Conservation (phyloP, 2,113 vertebrate genomes). For the Heterochromis multidens region DNA sequence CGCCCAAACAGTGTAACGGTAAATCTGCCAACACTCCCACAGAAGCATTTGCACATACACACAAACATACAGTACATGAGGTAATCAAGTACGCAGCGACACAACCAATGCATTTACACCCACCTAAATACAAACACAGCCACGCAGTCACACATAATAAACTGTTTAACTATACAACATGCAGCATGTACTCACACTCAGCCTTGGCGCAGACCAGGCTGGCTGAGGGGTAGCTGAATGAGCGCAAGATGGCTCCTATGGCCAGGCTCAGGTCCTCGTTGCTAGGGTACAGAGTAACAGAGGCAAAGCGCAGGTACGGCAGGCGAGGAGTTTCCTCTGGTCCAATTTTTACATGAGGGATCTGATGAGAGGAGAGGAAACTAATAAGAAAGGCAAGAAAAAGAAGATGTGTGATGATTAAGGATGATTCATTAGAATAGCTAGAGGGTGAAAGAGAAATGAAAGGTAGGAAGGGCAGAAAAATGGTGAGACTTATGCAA, state of each 20-base stretch:
- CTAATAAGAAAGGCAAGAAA: neutral
- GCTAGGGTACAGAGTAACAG: constrained; percentile 91
- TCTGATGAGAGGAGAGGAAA: constrained; percentile 63
- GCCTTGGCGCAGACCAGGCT: constrained; percentile 93
- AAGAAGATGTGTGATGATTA: neutral
- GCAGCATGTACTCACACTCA: constrained; percentile 82
- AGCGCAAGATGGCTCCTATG: constrained; percentile 86
- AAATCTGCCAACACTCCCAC: constrained; percentile 50
- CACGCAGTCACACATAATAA: neutral
- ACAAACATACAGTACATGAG: neutral
- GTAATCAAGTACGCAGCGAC: neutral
- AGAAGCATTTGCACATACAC: constrained; percentile 1
- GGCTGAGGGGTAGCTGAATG: constrained; percentile 90
- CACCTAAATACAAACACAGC: constrained; percentile 1
- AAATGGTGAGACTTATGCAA: constrained; percentile 6
- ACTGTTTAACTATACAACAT: neutral
- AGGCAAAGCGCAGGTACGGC: constrained; percentile 90
- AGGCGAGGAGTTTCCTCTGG: constrained; percentile 88
- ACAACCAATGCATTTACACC: constrained; percentile 15
- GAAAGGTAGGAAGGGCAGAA: neutral
- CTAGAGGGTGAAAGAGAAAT: neutral
- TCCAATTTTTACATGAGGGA: constrained; percentile 92
- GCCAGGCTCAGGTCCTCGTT: constrained; percentile 92
- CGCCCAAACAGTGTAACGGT: constrained; percentile 13
- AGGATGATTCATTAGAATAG: constrained; percentile 16